Percentiles rank a stretch among this genome's conserved stretches.
These are phyloP conservation scores for Lasioglossum vierecki DNA, from an alignment of 2,888 invertebrate species.

Conservation along the genomic window DNA sequence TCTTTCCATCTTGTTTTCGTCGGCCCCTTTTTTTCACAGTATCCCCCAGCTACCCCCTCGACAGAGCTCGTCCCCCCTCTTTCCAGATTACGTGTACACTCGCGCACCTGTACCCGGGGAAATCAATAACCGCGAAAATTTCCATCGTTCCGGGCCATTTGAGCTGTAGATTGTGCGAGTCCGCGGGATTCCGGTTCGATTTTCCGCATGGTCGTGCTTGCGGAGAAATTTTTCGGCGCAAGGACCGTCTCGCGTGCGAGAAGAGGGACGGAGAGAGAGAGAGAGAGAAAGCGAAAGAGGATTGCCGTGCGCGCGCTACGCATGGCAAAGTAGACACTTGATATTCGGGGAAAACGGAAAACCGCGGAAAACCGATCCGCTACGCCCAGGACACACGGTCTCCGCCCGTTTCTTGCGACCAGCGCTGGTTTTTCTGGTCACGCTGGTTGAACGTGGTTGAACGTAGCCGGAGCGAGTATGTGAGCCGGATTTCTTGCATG, in stretches of 20 bases:
- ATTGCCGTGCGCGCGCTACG: neutral
- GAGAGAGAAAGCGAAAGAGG: neutral
- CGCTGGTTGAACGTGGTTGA: constrained; percentile 17
- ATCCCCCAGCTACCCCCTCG: neutral
- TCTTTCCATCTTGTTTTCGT: constrained; percentile 38
- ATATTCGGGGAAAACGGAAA: constrained; percentile 6
- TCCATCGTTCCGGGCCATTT: constrained; percentile 75
- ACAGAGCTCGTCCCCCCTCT: neutral
- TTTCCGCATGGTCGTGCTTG: constrained; percentile 73
- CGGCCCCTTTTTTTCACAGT: constrained; percentile 13
- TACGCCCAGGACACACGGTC: neutral
- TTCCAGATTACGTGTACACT: constrained; percentile 62
- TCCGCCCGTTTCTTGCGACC: constrained; percentile 20
- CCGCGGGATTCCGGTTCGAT: constrained; percentile 76
- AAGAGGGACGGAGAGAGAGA: neutral
- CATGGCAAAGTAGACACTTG: neutral
- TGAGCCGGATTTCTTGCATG: constrained; percentile 27
- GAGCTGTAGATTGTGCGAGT: constrained; percentile 71
- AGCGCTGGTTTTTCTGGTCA: constrained; percentile 13
- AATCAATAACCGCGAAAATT: constrained; percentile 77
- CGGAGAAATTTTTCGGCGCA: constrained; percentile 66
- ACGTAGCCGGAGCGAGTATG: neutral
- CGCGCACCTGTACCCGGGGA: constrained; percentile 71
- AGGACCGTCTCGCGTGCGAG: constrained; percentile 11
- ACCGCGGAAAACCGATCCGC: constrained; percentile 24